Evolutionary conservation across 2,888 invertebrate genomes (phyloP).

Genomic region (Acanthosepion esculentum): DNA sequence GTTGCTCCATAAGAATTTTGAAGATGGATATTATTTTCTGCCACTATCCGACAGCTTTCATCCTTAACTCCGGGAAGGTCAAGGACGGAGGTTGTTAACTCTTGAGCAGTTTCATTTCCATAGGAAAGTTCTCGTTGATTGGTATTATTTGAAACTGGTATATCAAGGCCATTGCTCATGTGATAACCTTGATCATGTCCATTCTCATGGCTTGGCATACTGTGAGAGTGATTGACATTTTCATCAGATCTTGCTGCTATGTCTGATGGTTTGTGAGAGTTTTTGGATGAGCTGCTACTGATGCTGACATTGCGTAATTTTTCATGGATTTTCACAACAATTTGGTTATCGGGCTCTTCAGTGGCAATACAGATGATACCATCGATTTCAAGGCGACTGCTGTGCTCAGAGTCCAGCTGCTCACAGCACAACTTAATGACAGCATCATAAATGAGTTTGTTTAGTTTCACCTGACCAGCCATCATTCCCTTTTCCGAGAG

Average conservation of each 20-base stretch:
- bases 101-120: constrained; percentile 46
- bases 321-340: constrained; percentile 47
- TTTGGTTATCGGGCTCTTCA: constrained; percentile 46
- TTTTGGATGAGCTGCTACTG: constrained; percentile 44
- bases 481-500: constrained; percentile 41
- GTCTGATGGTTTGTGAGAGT: constrained; percentile 23
- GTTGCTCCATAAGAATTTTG: constrained; percentile 47
- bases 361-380: constrained; percentile 49
- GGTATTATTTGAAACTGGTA: constrained; percentile 36
- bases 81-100: constrained; percentile 42
- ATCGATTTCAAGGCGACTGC: constrained; percentile 48
- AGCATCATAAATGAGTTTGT: constrained; percentile 48
- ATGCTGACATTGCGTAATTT: constrained; percentile 43
- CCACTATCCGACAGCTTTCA: constrained; percentile 46
- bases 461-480: constrained; percentile 46
- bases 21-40: constrained; percentile 40
- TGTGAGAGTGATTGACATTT: constrained; percentile 36
- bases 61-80: constrained; percentile 44
- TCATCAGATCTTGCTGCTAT: constrained; percentile 10
- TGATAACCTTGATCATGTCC: constrained; percentile 36
- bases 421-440: constrained; percentile 48
- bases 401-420: constrained; percentile 46
- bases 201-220: constrained; percentile 44
- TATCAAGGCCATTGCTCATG: constrained; percentile 46
- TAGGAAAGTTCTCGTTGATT: constrained; percentile 45